Percentiles rank a stretch among this genome's conserved stretches.
phyloP scores from a whole-genome alignment of 1,140 invertebrate genomes.

The Camponotus pennsylvanicus region DNA sequence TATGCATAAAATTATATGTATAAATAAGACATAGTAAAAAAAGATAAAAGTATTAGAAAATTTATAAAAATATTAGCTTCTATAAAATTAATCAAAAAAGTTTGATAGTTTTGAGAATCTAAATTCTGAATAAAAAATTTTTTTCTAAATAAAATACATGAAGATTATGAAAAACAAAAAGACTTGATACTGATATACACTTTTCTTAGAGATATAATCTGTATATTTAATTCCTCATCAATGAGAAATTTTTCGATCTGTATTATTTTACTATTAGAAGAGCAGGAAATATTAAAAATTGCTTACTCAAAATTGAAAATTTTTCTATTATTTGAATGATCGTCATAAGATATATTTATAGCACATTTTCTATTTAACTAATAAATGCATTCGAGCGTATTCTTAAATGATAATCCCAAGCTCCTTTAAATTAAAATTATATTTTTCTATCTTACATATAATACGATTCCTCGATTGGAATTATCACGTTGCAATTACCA shows the following conservation, averaged over 20 bases:
- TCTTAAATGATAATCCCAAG: slow-evolving; percentile 55
- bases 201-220: slow-evolving; percentile 7
- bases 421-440: slow-evolving; percentile 66
- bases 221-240: slow-evolving; percentile 1
- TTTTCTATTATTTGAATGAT: slow-evolving; percentile 45
- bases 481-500: slow-evolving; percentile 76
- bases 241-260: not conserved
- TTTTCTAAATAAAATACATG: too few relatives aligned
- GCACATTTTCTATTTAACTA: slow-evolving; percentile 66
- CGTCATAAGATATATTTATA: slow-evolving; percentile 66
- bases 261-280: slow-evolving; percentile 18
- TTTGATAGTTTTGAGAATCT: too few relatives aligned
- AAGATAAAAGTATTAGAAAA: too few relatives aligned
- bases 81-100: too few relatives aligned
- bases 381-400: slow-evolving; percentile 73
- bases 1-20: too few relatives aligned
- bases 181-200: not conserved
- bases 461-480: slow-evolving; percentile 69
- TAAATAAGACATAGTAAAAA: too few relatives aligned
- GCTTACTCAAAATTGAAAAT: slow-evolving; percentile 17
- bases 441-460: slow-evolving; percentile 68
- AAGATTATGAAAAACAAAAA: too few relatives aligned
- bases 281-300: slow-evolving; percentile 47
- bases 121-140: too few relatives aligned
- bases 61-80: too few relatives aligned